These are phyloP conservation scores for Nematopogon swammerdamellus DNA, from an alignment of 2,888 invertebrate genomes.

Conservation along the genomic window DNA sequence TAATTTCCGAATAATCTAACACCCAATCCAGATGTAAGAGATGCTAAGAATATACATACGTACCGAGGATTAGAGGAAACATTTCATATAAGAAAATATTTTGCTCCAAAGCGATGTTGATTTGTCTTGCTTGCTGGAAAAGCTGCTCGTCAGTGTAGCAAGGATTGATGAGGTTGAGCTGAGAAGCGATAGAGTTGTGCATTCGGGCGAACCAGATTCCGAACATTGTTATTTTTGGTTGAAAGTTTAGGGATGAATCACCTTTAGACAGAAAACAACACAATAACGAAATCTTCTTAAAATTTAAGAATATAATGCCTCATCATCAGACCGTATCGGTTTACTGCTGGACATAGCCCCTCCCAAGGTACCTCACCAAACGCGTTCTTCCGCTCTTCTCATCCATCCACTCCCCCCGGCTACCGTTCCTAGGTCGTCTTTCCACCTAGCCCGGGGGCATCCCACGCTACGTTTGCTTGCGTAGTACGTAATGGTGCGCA, in stretches of 20 bases:
- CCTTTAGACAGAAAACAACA: conserved; percentile 1
- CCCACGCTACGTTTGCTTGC: too few species aligned
- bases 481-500: neutral
- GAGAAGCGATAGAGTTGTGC: conserved; percentile 2
- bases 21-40: neutral
- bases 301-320: neutral
- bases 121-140: conserved; percentile 1
- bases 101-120: conserved; percentile 3
- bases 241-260: conserved; percentile 1
- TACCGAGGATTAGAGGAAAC: conserved; percentile 2
- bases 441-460: too few species aligned
- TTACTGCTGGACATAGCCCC: too few species aligned
- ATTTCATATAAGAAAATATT: conserved; percentile 2
- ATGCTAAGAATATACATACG: neutral
- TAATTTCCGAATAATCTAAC: too few species aligned
- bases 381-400: too few species aligned
- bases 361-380: neutral
- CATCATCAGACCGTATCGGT: too few species aligned
- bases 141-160: conserved; percentile 4
- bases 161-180: conserved; percentile 3
- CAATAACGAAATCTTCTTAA: neutral
- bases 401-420: too few species aligned
- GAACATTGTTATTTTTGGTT: conserved; percentile 2
- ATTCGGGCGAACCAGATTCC: conserved; percentile 1
- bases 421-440: too few species aligned